Evolutionary conservation across 2,888 invertebrate species (phyloP).

Genomic region (Watsonalla binaria): DNA sequence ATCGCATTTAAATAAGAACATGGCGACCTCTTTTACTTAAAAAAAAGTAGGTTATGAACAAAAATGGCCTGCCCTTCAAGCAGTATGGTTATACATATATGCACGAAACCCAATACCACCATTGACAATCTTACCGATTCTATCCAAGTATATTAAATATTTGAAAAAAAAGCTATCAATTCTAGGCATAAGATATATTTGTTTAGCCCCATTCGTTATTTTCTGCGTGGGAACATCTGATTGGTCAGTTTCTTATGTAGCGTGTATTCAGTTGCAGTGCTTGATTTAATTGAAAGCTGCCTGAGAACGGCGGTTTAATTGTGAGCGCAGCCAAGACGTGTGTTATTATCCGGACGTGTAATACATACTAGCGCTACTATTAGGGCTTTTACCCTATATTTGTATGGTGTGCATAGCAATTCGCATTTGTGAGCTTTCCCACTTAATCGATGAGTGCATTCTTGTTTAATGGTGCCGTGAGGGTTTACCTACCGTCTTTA

Average conservation of each 20-base stretch:
- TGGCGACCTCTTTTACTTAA: too few relatives aligned
- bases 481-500: conserved; percentile 3
- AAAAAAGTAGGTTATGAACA: too few relatives aligned
- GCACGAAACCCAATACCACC: too few relatives aligned
- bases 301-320: conserved; percentile 56
- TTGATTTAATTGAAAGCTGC: conserved; percentile 50
- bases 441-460: conserved; percentile 27
- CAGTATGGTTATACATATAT: too few relatives aligned
- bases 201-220: conserved; percentile 29
- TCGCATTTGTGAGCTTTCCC: conserved; percentile 41
- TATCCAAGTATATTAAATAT: too few relatives aligned
- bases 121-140: too few relatives aligned
- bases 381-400: conserved; percentile 53
- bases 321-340: conserved; percentile 32
- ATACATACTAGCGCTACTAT: conserved; percentile 37
- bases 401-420: conserved; percentile 44
- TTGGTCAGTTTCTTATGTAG: conserved; percentile 21
- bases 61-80: too few relatives aligned
- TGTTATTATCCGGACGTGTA: conserved; percentile 60
- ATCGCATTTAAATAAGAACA: too few relatives aligned
- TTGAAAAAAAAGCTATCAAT: too few relatives aligned
- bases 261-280: conserved; percentile 41
- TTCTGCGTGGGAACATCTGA: conserved; percentile 28
- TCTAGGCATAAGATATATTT: background rate
- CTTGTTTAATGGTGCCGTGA: conserved; percentile 18